Percentiles rank a stretch among this genome's conserved stretches.
Conservation (phyloP, 53 echinoderm and acorn worm genomes). For the Glandiceps talaboti region DNA sequence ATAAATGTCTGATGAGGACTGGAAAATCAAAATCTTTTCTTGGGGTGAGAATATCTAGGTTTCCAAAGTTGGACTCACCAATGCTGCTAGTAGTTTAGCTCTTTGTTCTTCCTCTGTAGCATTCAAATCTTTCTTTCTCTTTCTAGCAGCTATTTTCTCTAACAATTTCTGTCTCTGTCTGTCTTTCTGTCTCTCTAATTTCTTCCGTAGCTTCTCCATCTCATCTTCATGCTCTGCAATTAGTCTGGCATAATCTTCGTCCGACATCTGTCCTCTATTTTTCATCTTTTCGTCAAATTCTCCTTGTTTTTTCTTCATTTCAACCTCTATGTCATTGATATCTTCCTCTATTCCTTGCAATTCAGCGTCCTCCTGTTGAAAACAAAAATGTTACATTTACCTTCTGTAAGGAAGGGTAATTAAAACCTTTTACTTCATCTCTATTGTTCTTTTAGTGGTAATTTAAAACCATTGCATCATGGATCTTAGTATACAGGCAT, state of each 20-base stretch:
- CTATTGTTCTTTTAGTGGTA: no score
- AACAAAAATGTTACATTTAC: no score
- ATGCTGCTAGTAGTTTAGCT: background rate
- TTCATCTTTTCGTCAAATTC: conserved; percentile 55
- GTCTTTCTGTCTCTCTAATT: conserved; percentile 30
- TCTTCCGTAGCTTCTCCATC: conserved; percentile 31
- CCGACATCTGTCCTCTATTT: conserved; percentile 33
- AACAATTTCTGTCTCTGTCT: background rate
- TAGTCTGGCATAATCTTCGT: conserved; percentile 55
- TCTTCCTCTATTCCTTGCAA: background rate
- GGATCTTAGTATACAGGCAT: no score
- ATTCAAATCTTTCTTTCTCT: background rate
- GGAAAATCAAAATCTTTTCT: background rate
- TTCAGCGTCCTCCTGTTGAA: background rate
- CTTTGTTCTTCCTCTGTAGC: conserved; percentile 2
- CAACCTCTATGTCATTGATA: conserved; percentile 28
- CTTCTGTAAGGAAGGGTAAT: no score
- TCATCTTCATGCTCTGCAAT: conserved; percentile 59
- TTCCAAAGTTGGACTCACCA: background rate
- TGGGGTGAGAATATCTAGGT: background rate
- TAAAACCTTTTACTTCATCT: no score
- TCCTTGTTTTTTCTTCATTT: conserved; percentile 38
- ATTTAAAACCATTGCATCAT: no score
- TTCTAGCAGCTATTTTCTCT: background rate
- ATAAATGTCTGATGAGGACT: background rate